Evolutionary conservation across 1,140 invertebrate species (phyloP).

Genomic region (Agrilus planipennis): DNA sequence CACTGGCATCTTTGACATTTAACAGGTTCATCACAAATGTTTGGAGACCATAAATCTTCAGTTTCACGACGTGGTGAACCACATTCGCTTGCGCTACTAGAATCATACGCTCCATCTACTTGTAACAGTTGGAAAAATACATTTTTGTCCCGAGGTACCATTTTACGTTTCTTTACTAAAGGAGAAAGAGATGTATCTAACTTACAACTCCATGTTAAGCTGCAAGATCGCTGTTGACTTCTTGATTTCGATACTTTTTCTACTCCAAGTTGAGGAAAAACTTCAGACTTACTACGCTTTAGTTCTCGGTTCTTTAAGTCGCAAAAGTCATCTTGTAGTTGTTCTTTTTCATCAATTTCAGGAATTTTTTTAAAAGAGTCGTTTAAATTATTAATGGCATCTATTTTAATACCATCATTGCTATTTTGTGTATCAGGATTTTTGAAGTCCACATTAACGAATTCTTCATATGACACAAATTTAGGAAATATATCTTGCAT

Average conservation of each 20-base stretch:
- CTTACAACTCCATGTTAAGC: conserved; percentile 55
- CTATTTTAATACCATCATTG: conserved; percentile 3
- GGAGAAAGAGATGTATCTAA: conserved; percentile 46
- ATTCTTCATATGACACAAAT: conserved; percentile 38
- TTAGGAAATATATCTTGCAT: conserved; percentile 67
- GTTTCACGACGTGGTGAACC: conserved; percentile 21
- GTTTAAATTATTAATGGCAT: neutral
- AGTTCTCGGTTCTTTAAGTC: conserved; percentile 37
- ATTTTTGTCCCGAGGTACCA: conserved; percentile 31
- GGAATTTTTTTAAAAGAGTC: neutral
- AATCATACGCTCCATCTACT: conserved; percentile 62
- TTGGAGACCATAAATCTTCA: conserved; percentile 20
- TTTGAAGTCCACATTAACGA: conserved; percentile 25
- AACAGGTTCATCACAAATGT: conserved; percentile 55
- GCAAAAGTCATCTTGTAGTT: neutral
- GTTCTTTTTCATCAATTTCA: conserved; percentile 3
- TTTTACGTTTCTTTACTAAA: conserved; percentile 54
- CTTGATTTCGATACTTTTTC: conserved; percentile 30
- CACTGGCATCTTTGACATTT: conserved; percentile 79
- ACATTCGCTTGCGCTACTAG: conserved; percentile 40
- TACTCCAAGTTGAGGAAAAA: conserved; percentile 37
- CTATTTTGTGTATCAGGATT: conserved; percentile 11
- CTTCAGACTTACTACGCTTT: conserved; percentile 50
- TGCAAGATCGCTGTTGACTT: conserved; percentile 51
- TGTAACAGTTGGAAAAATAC: conserved; percentile 40